A percentile compares a stretch with the other conserved stretches of the same genome.
These are phyloP conservation scores for Charina bottae DNA, from an alignment of 2,113 vertebrate genomes.

Conservation along the genomic window DNA sequence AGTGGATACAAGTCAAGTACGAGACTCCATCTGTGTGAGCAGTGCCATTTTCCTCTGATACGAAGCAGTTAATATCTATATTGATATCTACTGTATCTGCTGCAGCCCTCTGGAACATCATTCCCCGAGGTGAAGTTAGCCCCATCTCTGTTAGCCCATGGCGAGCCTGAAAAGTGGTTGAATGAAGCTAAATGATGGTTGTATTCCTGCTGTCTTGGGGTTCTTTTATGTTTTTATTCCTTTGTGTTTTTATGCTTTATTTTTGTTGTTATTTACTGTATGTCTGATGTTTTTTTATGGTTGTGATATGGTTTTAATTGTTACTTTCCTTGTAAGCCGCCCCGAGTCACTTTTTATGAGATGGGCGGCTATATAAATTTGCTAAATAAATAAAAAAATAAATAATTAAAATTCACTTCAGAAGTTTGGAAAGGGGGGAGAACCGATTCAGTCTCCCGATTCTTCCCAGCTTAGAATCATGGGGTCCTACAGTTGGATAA, in stretches of 20 bases:
- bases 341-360: neutral
- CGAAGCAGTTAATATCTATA: no score
- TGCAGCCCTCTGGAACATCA: no score
- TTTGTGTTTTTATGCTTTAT: neutral
- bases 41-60: no score
- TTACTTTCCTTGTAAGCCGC: neutral
- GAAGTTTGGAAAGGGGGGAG: neutral
- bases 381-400: neutral
- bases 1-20: no score
- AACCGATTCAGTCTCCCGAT: neutral
- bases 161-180: no score
- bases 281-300: neutral
- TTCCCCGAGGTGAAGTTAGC: no score
- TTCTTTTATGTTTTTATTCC: no score
- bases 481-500: neutral
- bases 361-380: neutral
- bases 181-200: no score
- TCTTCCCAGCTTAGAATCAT: neutral
- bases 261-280: neutral
- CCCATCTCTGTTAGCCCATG: no score
- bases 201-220: no score
- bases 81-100: no score
- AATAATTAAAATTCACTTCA: neutral
- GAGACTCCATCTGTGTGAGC: no score
- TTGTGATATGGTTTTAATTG: neutral